Base-by-base conservation (phyloP, 2,888 invertebrate species). In the Leptothorax acervorum region DNA sequence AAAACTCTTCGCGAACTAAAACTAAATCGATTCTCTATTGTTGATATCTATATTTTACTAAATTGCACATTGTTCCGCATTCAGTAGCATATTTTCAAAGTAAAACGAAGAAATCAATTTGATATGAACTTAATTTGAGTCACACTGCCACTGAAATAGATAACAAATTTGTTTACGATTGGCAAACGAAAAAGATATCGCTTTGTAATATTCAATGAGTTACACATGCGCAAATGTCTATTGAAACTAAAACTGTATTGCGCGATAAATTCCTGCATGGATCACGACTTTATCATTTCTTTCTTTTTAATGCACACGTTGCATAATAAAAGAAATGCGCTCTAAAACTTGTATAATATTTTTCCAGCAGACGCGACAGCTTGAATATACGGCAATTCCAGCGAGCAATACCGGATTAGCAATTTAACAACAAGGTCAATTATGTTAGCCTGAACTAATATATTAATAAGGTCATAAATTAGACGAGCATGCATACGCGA, bases 391-490 rank as follows among this genome's bases (percentile, higher is more conserved):
- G 83, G 28, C 85, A 78, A 81, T 83, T 86, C 57, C n/a, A 84
- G 48, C 65, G 68, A 60, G 28, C 81, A 62, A 65, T 65, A 78
- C 45, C 66, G 60, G 89, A 88, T 85, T 89, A 89, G 71, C 65
- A 85, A 70, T 70, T 71, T 70, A 78, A 74, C 70, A 78, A 75
- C 84, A 87, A 90, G 90, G 89, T 90, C 90, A 90, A 90, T 89
- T 86, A 90, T 68, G 63, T 84, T 86, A 87, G 84, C 75, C 85
- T 35, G 82, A 55, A 35, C 84, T 68, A 48, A 76, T 81, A 53
- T 71, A 81, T 85, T 87, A 89, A 90, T 82, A 82, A 87, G 57
- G 11, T 71, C 60, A 28, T 81, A 81, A 81, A 71, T 81, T 81
- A 81, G 28, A 18, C 35, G 51, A 28, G 39, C 11, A 48, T n/a